Percentiles rank a stretch among this genome's conserved stretches.
phyloP scores from a whole-genome alignment of 1,140 invertebrate genomes.

The Drosophila rufa region DNA sequence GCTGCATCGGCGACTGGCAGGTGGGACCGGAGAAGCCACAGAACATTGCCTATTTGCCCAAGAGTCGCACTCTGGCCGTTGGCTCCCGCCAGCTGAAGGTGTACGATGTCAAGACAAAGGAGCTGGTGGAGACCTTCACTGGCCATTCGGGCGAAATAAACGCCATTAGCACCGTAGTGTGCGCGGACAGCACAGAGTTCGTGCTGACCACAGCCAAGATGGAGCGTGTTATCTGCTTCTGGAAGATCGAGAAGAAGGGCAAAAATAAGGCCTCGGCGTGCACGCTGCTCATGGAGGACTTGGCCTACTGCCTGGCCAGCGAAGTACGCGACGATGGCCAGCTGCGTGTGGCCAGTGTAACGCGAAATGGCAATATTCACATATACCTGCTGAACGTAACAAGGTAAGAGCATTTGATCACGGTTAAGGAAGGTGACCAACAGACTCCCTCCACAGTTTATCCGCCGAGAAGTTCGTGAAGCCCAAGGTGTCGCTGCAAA shows the following conservation, averaged over 20 bases:
- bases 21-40: constrained; percentile 88
- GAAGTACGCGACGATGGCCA: constrained; percentile 85
- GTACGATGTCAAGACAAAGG: constrained; percentile 88
- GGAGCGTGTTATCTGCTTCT: constrained; percentile 82
- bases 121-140: constrained; percentile 88
- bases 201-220: constrained; percentile 87
- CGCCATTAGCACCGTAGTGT: constrained; percentile 86
- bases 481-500: constrained; percentile 89
- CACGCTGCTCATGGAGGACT: constrained; percentile 89
- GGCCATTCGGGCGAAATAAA: constrained; percentile 89
- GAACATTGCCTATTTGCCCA: constrained; percentile 88
- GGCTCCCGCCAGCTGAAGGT: constrained; percentile 89
- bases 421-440: neutral
- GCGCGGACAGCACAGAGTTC: constrained; percentile 85
- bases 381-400: constrained; percentile 91
- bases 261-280: constrained; percentile 84
- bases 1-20: constrained; percentile 87
- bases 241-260: constrained; percentile 74
- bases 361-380: constrained; percentile 91
- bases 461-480: constrained; percentile 89
- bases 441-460: constrained; percentile 75
- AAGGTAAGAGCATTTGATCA: constrained; percentile 85
- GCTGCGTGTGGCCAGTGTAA: constrained; percentile 88
- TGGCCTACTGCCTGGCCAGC: constrained; percentile 87
- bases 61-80: constrained; percentile 88